phyloP scores from a whole-genome alignment of 2,113 vertebrate species.

The Rhea pennata region DNA sequence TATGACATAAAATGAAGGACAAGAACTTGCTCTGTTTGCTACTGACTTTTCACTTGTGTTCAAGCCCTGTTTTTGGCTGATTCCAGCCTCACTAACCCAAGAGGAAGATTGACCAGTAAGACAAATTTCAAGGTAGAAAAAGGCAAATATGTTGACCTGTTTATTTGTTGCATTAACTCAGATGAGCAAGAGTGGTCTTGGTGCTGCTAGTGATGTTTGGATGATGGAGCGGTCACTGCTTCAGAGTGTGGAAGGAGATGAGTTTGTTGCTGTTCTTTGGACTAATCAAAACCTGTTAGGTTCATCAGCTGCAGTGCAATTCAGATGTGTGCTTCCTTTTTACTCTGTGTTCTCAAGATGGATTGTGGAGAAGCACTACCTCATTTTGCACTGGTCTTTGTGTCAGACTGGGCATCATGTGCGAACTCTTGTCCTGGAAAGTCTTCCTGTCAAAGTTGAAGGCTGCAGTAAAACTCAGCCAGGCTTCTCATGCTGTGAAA shows the following conservation, averaged over 20 bases:
- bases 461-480: not conserved
- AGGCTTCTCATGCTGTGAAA: not conserved
- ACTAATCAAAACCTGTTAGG: not conserved
- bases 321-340: not conserved
- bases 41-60: not conserved
- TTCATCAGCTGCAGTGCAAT: not conserved
- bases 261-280: not conserved
- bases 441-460: not conserved
- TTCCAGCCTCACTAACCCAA: not conserved
- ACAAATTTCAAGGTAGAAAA: not conserved
- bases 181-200: not conserved
- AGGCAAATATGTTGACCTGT: not conserved
- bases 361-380: not conserved
- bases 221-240: not conserved
- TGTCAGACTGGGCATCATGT: rapidly evolving
- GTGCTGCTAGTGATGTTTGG: not conserved
- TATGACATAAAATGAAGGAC: not conserved
- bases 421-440: not conserved
- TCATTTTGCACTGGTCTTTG: not conserved
- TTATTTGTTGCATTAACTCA: not conserved
- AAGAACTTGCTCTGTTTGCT: not conserved
- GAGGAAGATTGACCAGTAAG: not conserved
- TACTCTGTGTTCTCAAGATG: not conserved
- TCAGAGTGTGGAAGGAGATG: not conserved
- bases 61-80: not conserved